Conservation (phyloP, 2,113 vertebrate species). For the human region GRCh38 chr3:8298001-8298500, state of each 20-base stretch:
- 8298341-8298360: background rate
- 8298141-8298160: slow-evolving; percentile 17
- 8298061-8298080: slow-evolving; percentile 4
- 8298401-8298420: background rate
- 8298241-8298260: slow-evolving; percentile 4
- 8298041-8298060: background rate
- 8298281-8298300: background rate
- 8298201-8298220: slow-evolving; percentile 51
- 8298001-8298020: background rate
- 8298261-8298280: slow-evolving; percentile 21
- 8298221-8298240: background rate
- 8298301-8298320: background rate
- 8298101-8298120: background rate
- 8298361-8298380: background rate
- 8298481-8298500: background rate
- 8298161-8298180: slow-evolving; percentile 41
- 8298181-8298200: slow-evolving; percentile 52
- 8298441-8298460: background rate
- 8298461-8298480: background rate
- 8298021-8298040: background rate
- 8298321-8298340: background rate
- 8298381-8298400: background rate
- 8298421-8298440: background rate
- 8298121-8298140: background rate
- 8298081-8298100: background rate